Evolutionary conservation across 2,888 invertebrate genomes (phyloP).

Genomic region (Troglohyphantes excavatus): DNA sequence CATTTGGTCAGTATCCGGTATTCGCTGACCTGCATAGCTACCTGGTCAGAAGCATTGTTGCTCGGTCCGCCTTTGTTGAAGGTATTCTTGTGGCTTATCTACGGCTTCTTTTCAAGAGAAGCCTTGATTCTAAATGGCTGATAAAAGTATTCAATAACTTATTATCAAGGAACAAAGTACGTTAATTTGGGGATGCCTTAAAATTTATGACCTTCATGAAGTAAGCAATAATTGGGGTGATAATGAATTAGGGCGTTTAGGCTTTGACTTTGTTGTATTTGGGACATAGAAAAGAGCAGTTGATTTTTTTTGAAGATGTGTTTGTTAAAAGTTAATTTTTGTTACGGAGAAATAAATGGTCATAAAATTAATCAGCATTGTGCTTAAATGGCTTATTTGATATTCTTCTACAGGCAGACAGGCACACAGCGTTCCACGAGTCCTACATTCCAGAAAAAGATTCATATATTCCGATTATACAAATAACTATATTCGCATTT

Average conservation of each 20-base stretch:
- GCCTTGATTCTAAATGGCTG: not conserved
- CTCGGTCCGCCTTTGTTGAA: not conserved
- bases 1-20: constrained; percentile 23
- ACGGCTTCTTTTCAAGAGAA: not conserved
- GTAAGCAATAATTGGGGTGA: not conserved
- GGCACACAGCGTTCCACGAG: too few species aligned
- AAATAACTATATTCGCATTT: too few species aligned
- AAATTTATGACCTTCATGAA: not conserved
- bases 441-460: too few species aligned
- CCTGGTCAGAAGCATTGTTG: not conserved
- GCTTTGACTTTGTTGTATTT: not conserved
- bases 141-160: not conserved
- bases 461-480: too few species aligned
- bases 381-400: too few species aligned
- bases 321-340: not conserved
- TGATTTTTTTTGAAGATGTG: not conserved
- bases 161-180: not conserved
- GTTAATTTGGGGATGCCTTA: not conserved
- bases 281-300: not conserved
- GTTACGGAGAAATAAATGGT: not conserved
- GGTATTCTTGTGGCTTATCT: not conserved
- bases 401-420: too few species aligned
- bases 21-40: constrained; percentile 21
- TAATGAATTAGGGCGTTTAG: not conserved
- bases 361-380: too few species aligned